Evolutionary conservation across 2,113 vertebrate species (phyloP).

Genomic region (Laticauda colubrina): DNA sequence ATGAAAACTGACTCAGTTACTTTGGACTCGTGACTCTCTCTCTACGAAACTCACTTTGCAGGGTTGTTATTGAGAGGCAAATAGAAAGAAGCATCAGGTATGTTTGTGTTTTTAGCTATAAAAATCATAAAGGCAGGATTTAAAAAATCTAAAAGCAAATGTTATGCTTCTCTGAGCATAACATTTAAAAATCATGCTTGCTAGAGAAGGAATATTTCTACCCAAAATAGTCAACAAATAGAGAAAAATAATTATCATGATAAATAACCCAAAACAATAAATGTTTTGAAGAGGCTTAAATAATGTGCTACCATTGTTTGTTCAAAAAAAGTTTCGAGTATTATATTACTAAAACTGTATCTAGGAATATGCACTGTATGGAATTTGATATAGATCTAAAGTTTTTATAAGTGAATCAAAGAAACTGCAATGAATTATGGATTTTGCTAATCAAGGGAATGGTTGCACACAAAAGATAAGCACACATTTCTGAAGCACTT

Average conservation of each 20-base stretch:
- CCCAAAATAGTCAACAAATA: background rate
- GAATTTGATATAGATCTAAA: background rate
- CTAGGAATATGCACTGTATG: background rate
- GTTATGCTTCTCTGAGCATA: background rate
- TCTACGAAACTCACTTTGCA: background rate
- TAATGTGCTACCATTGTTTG: background rate
- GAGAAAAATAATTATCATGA: background rate
- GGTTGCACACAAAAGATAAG: background rate
- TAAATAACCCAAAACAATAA: background rate
- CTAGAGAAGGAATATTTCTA: background rate
- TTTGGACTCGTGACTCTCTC: background rate
- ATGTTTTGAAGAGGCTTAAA: background rate
- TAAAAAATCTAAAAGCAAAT: background rate
- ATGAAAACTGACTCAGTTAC: background rate
- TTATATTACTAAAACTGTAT: background rate
- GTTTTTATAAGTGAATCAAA: background rate
- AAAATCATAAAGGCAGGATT: background rate
- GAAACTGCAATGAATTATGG: background rate
- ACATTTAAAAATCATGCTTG: background rate
- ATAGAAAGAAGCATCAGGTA: background rate
- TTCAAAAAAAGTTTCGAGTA: background rate
- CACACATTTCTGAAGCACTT: background rate
- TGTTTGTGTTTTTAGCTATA: background rate
- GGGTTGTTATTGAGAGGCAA: background rate
- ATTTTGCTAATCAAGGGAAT: background rate